A percentile compares a stretch with the other conserved stretches of the same genome.
These are phyloP conservation scores for Pipistrellus pygmaeus DNA, from an alignment of 2,797 vertebrate genomes.

Conservation along the genomic window DNA sequence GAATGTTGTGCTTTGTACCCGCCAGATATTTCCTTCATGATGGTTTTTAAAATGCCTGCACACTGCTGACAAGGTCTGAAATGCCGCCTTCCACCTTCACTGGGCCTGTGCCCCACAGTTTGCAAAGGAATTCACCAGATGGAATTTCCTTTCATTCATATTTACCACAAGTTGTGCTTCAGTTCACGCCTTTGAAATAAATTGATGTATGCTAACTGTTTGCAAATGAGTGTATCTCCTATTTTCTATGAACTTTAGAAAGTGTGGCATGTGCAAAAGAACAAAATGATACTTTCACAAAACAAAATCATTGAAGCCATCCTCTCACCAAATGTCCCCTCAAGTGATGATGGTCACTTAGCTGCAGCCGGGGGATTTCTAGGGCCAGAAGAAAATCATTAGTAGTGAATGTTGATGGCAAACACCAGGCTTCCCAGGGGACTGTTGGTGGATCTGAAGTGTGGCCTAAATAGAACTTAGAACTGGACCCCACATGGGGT, in stretches of 20 bases:
- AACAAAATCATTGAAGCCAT: not conserved
- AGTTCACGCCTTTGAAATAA: not conserved
- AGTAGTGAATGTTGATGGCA: not conserved
- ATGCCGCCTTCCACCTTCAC: accelerated
- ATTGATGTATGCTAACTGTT: not conserved
- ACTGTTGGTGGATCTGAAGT: not conserved
- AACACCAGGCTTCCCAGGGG: not conserved
- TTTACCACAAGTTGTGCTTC: not conserved
- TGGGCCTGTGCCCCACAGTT: not conserved
- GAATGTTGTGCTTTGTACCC: not conserved
- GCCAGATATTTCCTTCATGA: not conserved
- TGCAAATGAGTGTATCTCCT: not conserved
- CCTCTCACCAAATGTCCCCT: not conserved
- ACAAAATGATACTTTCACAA: not conserved
- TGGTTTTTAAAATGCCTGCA: not conserved
- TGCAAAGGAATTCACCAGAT: not conserved
- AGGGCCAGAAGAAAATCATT: not conserved
- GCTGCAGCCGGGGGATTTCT: not conserved
- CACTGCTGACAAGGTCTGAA: not conserved
- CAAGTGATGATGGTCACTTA: not conserved
- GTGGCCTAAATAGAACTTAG: not conserved
- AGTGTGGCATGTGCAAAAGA: not conserved
- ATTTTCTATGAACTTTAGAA: not conserved
- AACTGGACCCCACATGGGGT: not conserved
- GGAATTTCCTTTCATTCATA: not conserved